These are phyloP conservation scores for Spheniscus mendiculus DNA, from an alignment of 2,113 vertebrate species.

Conservation along the genomic window DNA sequence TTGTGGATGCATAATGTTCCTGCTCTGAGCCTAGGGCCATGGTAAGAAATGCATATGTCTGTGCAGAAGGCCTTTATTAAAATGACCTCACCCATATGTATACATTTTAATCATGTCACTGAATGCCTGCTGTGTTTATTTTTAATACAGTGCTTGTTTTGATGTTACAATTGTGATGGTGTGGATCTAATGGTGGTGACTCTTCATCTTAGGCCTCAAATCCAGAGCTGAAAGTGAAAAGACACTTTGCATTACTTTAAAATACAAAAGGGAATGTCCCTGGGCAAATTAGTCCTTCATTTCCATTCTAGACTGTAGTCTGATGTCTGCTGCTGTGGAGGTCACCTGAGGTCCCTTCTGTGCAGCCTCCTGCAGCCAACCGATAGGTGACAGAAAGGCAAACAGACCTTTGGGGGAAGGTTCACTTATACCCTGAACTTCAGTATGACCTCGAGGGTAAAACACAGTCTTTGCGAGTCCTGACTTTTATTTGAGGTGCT, in stretches of 20 bases:
- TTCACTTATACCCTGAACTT: background rate
- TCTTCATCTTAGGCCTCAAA: constrained; percentile 44
- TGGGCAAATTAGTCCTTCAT: constrained; percentile 49
- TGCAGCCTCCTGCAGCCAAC: background rate
- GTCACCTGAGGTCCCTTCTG: constrained; percentile 40
- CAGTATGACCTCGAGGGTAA: background rate
- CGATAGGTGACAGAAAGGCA: constrained; percentile 12
- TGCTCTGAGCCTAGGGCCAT: constrained; percentile 24
- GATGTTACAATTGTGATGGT: constrained; percentile 66
- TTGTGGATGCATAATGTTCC: background rate
- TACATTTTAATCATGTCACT: constrained; percentile 56
- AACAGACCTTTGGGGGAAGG: constrained; percentile 11
- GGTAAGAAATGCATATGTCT: constrained; percentile 55
- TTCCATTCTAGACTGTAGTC: constrained; percentile 58
- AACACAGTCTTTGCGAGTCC: background rate
- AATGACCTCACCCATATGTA: constrained; percentile 60
- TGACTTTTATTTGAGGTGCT: background rate
- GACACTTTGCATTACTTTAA: constrained; percentile 60
- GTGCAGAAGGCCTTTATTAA: constrained; percentile 49
- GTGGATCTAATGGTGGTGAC: constrained; percentile 44
- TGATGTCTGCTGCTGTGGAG: constrained; percentile 51
- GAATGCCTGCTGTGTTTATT: constrained; percentile 60
- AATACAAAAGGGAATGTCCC: constrained; percentile 58
- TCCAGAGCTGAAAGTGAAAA: constrained; percentile 68
- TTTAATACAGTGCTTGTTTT: constrained; percentile 55